Evolutionary conservation across 2,797 vertebrate genomes (phyloP).

Genomic region (Labroides dimidiatus): DNA sequence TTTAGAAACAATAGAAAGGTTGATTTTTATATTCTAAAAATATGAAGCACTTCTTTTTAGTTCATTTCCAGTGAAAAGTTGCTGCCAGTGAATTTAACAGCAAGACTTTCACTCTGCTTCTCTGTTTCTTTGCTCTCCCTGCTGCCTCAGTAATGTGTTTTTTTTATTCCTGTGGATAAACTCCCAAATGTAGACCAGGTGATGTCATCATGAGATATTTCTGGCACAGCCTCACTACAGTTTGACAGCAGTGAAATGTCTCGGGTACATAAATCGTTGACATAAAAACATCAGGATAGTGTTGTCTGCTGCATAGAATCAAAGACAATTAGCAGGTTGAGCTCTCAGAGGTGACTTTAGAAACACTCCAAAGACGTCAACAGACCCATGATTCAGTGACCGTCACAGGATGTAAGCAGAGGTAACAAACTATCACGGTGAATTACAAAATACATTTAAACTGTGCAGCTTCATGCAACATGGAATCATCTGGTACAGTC

Average conservation of each 20-base stretch:
- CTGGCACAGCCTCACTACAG: slow-evolving; percentile 39
- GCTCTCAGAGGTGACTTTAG: slow-evolving; percentile 45
- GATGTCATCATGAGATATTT: slow-evolving; percentile 65
- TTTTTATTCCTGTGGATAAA: slow-evolving; percentile 42
- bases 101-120: slow-evolving; percentile 19
- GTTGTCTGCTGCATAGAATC: slow-evolving; percentile 26
- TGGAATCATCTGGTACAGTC: no score
- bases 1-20: no score
- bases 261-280: slow-evolving; percentile 32
- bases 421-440: not conserved
- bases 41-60: not conserved
- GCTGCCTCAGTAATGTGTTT: slow-evolving; percentile 38
- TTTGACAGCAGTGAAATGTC: slow-evolving; percentile 35
- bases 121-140: slow-evolving; percentile 36
- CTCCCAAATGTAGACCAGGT: slow-evolving; percentile 40
- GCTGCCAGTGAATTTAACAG: not conserved
- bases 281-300: slow-evolving; percentile 51
- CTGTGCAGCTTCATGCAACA: no score
- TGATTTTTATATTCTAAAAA: not conserved
- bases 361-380: not conserved
- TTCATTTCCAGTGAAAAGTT: not conserved
- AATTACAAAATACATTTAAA: no score
- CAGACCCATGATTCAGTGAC: slow-evolving; percentile 17
- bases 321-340: slow-evolving; percentile 37
- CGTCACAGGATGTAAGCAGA: slow-evolving; percentile 32